A percentile compares a stretch with the other conserved stretches of the same genome.
Conservation (phyloP, 2,888 invertebrate species). For the Pteria penguin region DNA sequence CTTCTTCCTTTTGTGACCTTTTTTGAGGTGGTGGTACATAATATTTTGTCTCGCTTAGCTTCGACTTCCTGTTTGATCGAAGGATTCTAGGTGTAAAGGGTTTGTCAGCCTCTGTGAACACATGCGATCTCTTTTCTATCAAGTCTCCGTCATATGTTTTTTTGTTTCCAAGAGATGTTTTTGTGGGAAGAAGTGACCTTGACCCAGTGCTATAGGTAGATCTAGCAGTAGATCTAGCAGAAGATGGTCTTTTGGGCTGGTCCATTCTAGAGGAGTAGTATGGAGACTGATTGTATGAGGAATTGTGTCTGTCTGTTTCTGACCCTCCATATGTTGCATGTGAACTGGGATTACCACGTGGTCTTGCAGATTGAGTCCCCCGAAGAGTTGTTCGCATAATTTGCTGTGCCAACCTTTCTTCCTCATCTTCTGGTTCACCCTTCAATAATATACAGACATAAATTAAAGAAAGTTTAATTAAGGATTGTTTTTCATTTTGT, state of each 20-base stretch:
- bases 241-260: conserved; percentile 45
- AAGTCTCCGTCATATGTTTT: conserved; percentile 72
- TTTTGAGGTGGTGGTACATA: conserved; percentile 74
- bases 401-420: conserved; percentile 63
- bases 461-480: background rate
- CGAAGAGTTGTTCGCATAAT: conserved; percentile 70
- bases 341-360: conserved; percentile 14
- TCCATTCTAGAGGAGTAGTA: conserved; percentile 22
- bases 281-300: conserved; percentile 12
- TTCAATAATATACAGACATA: conserved; percentile 50
- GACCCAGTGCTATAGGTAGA: conserved; percentile 56
- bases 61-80: conserved; percentile 72
- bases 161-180: conserved; percentile 46
- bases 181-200: conserved; percentile 43
- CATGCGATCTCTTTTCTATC: conserved; percentile 70
- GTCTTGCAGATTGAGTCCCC: conserved; percentile 37
- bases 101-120: conserved; percentile 74
- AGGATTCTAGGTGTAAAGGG: conserved; percentile 78
- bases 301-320: conserved; percentile 5
- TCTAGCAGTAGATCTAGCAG: conserved; percentile 50
- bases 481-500: no score
- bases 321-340: conserved; percentile 48
- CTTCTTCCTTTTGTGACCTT: conserved; percentile 30
- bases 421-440: conserved; percentile 70
- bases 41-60: conserved; percentile 73